phyloP scores from a whole-genome alignment of 1,140 invertebrate genomes.

The Tetragonula clypearis region DNA sequence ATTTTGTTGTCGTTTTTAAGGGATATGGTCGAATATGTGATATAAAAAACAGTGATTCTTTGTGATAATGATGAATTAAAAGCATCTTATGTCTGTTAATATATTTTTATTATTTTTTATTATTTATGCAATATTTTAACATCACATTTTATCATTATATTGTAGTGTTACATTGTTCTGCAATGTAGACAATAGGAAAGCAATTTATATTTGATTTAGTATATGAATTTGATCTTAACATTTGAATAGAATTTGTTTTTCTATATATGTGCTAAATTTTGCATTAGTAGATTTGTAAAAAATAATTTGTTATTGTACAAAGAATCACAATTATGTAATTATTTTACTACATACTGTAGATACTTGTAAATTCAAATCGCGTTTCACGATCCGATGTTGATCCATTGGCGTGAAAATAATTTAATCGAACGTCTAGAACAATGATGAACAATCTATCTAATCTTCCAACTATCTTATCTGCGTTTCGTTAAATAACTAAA shows the following conservation, averaged over 20 bases:
- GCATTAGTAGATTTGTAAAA: neutral
- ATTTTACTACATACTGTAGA: neutral
- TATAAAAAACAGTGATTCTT: neutral
- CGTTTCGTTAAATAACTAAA: too few species aligned
- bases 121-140: neutral
- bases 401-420: constrained; percentile 1
- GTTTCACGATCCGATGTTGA: constrained; percentile 10
- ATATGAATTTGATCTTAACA: neutral
- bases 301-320: neutral
- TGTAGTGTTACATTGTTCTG: neutral
- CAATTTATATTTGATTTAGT: neutral
- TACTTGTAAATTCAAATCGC: neutral
- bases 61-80: neutral
- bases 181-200: neutral
- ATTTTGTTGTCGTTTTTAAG: neutral
- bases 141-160: neutral
- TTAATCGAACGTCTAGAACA: constrained; percentile 1
- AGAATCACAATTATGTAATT: neutral
- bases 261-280: neutral
- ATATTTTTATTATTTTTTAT: too few species aligned
- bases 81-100: neutral
- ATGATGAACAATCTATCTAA: too few species aligned
- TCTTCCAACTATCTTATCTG: too few species aligned
- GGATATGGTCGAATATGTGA: neutral
- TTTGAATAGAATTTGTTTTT: neutral